Evolutionary conservation across 2,113 vertebrate genomes (phyloP), one percentile per base, ranked within the genome.

Genomic region (Leptobrachium leishanense): DNA sequence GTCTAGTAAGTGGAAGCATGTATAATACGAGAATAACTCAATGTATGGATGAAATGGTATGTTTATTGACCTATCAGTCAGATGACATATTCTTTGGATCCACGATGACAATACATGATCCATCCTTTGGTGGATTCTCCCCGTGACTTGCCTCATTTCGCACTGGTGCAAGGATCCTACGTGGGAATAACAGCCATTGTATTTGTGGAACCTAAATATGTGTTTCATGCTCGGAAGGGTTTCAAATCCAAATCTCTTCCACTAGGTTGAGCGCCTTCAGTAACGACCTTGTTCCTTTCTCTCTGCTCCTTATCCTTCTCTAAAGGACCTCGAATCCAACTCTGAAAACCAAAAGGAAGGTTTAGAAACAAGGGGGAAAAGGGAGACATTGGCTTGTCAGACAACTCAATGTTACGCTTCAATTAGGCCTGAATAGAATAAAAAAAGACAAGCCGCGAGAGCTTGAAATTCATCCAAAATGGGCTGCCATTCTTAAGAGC

Each of bases 331-430:
- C 39, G 44, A 73, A 74, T 41, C 15, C 41, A 20, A 43, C 39
- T 80, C 46, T n/a, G 41, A 43, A 68, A 74, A 11, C 54, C 31
- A 74, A 72, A 72, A 40, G 4, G 12, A 63, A 50, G 78, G 55
- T 15, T 73, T 20, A 66, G 43, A 46, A 57, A 31, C 20, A 31
- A 1, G 20, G 20, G 20, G 20, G 59, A 70, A 2, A 43, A 62
- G 73, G 42, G 46, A 11, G 87, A 81, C 79, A 84, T 59, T 13
- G 84, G 84, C 87, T 86, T 88, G 84, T 85, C 78, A 69, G 83
- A 85, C 88, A 90, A 78, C 84, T 83, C 82, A 81, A 83, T 84
- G 86, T 86, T 87, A 84, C 8, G 76, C 87, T 85, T 83, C 84
- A 86, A 88, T 90, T 84, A 85, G 78, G 76, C 74, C 68, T 83